Conservation (phyloP, 2,888 invertebrate genomes). For the Raillietiella orientalis region DNA sequence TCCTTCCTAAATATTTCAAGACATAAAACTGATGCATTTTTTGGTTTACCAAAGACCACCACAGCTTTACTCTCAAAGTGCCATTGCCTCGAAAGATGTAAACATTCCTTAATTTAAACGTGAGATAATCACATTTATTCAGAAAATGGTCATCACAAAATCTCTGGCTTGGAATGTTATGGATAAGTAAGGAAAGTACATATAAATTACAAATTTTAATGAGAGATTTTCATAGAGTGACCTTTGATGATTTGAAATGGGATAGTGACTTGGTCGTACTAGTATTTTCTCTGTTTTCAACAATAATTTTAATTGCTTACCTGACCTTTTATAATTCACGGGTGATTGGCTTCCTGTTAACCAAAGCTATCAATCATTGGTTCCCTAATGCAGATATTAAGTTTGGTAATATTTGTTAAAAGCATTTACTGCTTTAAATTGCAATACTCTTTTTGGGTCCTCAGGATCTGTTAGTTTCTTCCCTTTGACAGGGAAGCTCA, state of each 20-base stretch:
- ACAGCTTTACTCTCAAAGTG: too few species aligned
- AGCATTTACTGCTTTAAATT: neutral
- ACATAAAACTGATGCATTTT: too few species aligned
- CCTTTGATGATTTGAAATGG: slow-evolving; percentile 13
- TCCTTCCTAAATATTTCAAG: too few species aligned
- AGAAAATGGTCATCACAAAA: too few species aligned
- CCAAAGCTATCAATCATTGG: slow-evolving; percentile 46
- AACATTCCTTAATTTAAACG: too few species aligned
- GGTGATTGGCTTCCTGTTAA: slow-evolving; percentile 58
- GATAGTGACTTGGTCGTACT: slow-evolving; percentile 43
- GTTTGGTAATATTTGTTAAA: neutral
- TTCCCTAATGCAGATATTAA: neutral
- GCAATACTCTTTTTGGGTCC: slow-evolving; percentile 10
- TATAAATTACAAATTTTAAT: too few species aligned
- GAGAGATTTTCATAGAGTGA: neutral
- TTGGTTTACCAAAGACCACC: too few species aligned
- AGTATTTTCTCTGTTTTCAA: slow-evolving; percentile 42
- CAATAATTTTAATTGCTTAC: slow-evolving; percentile 70
- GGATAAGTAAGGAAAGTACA: too few species aligned
- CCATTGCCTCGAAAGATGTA: too few species aligned
- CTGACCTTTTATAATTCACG: slow-evolving; percentile 81
- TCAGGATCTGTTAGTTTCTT: slow-evolving; percentile 74
- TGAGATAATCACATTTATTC: too few species aligned
- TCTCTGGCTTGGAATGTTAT: too few species aligned
- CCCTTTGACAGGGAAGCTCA: slow-evolving; percentile 87